Evolutionary conservation across 2,113 vertebrate species (phyloP), one percentile per base, ranked within the genome.

Genomic region (Tretioscincus oriximinensis): DNA sequence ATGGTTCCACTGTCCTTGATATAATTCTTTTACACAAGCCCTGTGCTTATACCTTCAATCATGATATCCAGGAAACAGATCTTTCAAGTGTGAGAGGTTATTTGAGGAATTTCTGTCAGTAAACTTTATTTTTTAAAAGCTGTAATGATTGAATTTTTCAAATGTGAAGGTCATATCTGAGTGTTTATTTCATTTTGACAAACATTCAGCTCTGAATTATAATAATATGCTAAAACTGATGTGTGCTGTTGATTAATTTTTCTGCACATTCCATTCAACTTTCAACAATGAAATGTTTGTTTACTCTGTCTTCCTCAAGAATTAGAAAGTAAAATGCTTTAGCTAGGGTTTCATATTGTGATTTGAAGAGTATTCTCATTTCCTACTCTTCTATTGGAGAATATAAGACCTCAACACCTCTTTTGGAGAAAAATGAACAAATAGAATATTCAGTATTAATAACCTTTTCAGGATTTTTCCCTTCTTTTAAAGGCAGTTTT

Each of bases 181-280:
- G 65, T 76, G 73, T 70, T 76, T 76, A 70, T 82, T 68, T 81
- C 66, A 29, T 81, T 63, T 74, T 69, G 35, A 63, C 54, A 76
- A 82, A 61, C 68, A 70, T 60, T 76, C 12, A 70, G 70, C 9
- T 76, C 41, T 49, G 54, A 49, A 66, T 81, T 73, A 73, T n/a
- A 73, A 54, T 54, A 66, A 80, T 80, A 70, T 70, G 66, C 54
- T 76, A 69, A 76, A 82, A 70, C 31, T 82, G 65, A 76, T 69
- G 58, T 69, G 45, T 61, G 51, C 35, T 70, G 41, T 45, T 76
- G 54, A 82, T 76, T 76, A 82, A 76, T 82, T 29, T 69, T 61
- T 49, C 41, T 5, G 73, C 73, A n/a, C 51, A 70, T 76, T 49
- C 51, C 45, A 5, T 76, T 69, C 54, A 24, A 71, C 16, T 7